Evolutionary conservation across 2,797 vertebrate genomes (phyloP).

Genomic region (Poecilia velifera): DNA sequence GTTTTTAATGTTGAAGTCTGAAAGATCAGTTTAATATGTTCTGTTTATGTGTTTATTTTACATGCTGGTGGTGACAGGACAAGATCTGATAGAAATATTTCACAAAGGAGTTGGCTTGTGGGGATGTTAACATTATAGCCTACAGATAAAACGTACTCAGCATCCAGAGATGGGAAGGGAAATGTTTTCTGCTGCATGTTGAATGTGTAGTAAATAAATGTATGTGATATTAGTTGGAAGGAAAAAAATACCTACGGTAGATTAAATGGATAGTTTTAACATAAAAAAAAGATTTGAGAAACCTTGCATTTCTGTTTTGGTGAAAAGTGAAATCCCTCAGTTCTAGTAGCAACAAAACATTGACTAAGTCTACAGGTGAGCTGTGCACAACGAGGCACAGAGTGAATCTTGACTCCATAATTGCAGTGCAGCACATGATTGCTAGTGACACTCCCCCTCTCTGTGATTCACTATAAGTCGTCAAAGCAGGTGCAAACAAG

Average conservation of each 20-base stretch:
- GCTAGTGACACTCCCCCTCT: slow-evolving; percentile 19
- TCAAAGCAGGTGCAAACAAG: slow-evolving; percentile 19
- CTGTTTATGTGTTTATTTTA: slow-evolving; percentile 6
- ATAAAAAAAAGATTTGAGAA: background rate
- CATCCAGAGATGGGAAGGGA: slow-evolving; percentile 10
- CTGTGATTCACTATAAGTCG: slow-evolving; percentile 11
- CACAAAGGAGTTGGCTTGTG: slow-evolving; percentile 17
- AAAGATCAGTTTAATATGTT: slow-evolving; percentile 1
- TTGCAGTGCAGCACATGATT: slow-evolving; percentile 24
- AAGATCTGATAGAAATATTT: slow-evolving; percentile 16
- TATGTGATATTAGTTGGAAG: background rate
- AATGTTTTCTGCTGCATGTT: background rate
- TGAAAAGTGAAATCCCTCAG: background rate
- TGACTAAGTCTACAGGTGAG: background rate
- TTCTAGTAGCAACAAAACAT: background rate
- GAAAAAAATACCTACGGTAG: background rate
- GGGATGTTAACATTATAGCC: slow-evolving; percentile 15
- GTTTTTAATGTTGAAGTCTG: slow-evolving; percentile 7
- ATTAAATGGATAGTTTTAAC: background rate
- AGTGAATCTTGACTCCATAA: slow-evolving; percentile 38
- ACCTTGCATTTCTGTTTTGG: background rate
- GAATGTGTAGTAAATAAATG: background rate
- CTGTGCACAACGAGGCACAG: background rate
- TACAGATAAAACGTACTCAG: slow-evolving; percentile 2
- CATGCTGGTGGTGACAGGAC: background rate